These are phyloP conservation scores for Bryconaethiops microstoma DNA, from an alignment of 2,797 vertebrate species.

Conservation along the genomic window DNA sequence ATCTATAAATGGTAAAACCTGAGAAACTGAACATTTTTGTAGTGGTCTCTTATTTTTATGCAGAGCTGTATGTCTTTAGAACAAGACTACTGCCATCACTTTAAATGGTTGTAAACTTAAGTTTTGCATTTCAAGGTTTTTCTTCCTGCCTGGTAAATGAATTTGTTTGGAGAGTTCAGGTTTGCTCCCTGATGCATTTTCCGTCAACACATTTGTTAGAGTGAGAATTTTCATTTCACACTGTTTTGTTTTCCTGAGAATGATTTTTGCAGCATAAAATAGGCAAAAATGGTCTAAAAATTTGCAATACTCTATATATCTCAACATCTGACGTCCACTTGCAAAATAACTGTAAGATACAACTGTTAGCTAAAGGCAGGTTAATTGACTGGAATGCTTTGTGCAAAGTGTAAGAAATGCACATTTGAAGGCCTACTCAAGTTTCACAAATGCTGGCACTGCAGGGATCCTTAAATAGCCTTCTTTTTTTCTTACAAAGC, in stretches of 20 bases:
- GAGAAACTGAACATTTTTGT: too few species aligned
- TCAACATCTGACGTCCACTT: background rate
- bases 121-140: background rate
- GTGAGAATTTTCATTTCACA: background rate
- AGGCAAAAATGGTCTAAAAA: too few species aligned
- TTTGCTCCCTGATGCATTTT: background rate
- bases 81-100: background rate
- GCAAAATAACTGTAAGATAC: background rate
- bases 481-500: background rate
- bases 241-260: background rate
- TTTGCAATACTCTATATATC: background rate
- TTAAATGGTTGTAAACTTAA: background rate
- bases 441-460: conserved; percentile 1
- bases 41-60: too few species aligned
- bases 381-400: background rate
- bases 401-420: background rate
- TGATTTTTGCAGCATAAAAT: background rate
- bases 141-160: background rate
- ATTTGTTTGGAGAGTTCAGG: background rate
- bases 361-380: background rate
- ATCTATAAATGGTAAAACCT: too few species aligned
- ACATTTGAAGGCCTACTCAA: conserved; percentile 8
- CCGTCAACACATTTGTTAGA: background rate
- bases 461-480: background rate
- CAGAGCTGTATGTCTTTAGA: background rate